Evolutionary conservation across 2,888 invertebrate species (phyloP).

Genomic region (Nebria salina): DNA sequence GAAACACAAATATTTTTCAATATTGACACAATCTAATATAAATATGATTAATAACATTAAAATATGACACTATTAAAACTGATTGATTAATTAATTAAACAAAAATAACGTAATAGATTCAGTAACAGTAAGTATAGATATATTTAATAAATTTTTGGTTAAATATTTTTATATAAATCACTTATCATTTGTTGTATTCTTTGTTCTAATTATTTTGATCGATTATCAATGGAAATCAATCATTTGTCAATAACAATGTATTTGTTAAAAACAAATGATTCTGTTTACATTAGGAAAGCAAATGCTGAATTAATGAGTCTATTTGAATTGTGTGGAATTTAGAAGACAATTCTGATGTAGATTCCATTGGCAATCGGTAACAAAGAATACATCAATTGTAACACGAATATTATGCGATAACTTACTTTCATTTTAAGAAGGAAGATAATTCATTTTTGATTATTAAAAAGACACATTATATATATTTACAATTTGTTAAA

Average conservation of each 20-base stretch:
- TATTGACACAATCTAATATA: not conserved
- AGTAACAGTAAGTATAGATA: slow-evolving; percentile 1
- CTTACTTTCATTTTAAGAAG: slow-evolving; percentile 21
- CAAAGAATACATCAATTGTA: not conserved
- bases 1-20: not conserved
- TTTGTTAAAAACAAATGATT: too few relatives aligned
- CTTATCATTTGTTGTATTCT: not conserved
- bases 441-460: slow-evolving; percentile 43
- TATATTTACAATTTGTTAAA: slow-evolving; percentile 31
- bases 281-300: too few relatives aligned
- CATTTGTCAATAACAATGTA: not conserved
- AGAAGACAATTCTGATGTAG: too few relatives aligned
- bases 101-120: not conserved
- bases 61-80: not conserved
- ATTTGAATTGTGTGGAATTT: too few relatives aligned
- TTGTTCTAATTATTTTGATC: not conserved
- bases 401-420: not conserved
- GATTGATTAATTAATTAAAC: not conserved
- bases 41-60: not conserved
- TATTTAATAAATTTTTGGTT: not conserved
- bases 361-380: not conserved
- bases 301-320: too few relatives aligned
- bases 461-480: slow-evolving; percentile 45
- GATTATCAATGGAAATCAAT: not conserved
- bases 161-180: not conserved